Base-by-base conservation (phyloP, 2,888 invertebrate species). In the Parnassius apollo region DNA sequence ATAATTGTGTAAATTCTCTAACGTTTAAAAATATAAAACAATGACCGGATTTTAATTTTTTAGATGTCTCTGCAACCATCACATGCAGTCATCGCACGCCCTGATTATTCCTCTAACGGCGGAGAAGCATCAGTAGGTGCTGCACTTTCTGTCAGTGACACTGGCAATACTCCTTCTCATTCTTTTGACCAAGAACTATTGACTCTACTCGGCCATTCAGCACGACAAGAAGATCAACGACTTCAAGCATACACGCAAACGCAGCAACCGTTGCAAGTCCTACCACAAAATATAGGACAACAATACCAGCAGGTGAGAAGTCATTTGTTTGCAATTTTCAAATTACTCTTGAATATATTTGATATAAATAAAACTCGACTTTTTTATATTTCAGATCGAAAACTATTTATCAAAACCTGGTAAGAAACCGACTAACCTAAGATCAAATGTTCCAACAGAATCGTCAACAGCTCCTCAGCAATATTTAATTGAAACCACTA, bases 71-170 rank as follows among this genome's bases (percentile, higher is more conserved):
- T 81, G 25, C 87, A 86, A 59, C 90, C 91, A 11, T 91, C 91
- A 0, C 91, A 85, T 64, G 83, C 91, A 8, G 86, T 91, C 49
- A 91, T 91, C 58, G 82, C 89, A 18, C 87, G 91, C 42, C 91
- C 91, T 1, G 80, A 84, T 62, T 88, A 79, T 72, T 77, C 85
- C 0, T 80, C 85, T 2, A 86, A 88, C 49, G 90, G 90, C 1
- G 91, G 88, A 1, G 91, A 91, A 69, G 91, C 91, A 0, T 91
- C 91, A 4, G 91, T 91, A 1, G 91, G 91, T 9, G 91, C 91
- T 3, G 91, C 91, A 1, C 72, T 91, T 11, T 85, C 91, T 1
- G 91, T 91, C 59, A 88, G 88, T 58, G 91, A 91, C 65, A 79
- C 79, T 10, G 84, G 85, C 35, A 76, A 83, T 1, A 77, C 69